Conservation (phyloP, 2,888 invertebrate species). For the Eucriotettix oculatus region DNA sequence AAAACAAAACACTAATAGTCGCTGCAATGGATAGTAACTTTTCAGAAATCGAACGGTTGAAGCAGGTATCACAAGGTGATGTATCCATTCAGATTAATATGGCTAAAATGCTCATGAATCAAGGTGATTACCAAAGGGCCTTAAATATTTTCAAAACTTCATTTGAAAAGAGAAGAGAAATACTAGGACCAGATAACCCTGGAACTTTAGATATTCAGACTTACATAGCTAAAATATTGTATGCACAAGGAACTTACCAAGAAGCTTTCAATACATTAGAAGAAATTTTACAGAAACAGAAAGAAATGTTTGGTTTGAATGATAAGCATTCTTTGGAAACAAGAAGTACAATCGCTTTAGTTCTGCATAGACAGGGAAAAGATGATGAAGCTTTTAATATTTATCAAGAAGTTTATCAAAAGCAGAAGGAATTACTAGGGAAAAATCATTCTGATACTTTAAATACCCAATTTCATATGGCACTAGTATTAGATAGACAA, state of each 20-base stretch:
- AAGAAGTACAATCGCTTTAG: neutral
- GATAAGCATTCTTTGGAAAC: neutral
- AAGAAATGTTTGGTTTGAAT: neutral
- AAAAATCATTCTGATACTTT: constrained; percentile 9
- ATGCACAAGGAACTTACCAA: neutral
- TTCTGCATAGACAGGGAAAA: constrained; percentile 9
- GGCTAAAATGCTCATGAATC: neutral
- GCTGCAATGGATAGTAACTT: neutral
- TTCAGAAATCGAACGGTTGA: neutral
- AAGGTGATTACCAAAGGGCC: neutral
- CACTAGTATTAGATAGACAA: constrained; percentile 8
- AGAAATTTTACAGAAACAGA: neutral
- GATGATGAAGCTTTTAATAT: constrained; percentile 11
- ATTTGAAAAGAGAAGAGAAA: neutral
- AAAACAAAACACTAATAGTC: neutral
- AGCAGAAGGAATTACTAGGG: constrained; percentile 10
- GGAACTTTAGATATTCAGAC: neutral
- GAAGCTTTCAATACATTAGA: neutral
- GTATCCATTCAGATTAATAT: neutral
- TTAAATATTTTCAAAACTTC: neutral
- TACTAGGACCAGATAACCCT: neutral
- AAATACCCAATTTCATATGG: constrained; percentile 9
- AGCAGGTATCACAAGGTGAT: neutral
- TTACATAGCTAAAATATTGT: neutral
- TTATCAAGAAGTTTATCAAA: constrained; percentile 9